A percentile compares a stretch with the other conserved stretches of the same genome.
phyloP scores from a whole-genome alignment of 2,888 invertebrate species.

The Campaea margaritaria region DNA sequence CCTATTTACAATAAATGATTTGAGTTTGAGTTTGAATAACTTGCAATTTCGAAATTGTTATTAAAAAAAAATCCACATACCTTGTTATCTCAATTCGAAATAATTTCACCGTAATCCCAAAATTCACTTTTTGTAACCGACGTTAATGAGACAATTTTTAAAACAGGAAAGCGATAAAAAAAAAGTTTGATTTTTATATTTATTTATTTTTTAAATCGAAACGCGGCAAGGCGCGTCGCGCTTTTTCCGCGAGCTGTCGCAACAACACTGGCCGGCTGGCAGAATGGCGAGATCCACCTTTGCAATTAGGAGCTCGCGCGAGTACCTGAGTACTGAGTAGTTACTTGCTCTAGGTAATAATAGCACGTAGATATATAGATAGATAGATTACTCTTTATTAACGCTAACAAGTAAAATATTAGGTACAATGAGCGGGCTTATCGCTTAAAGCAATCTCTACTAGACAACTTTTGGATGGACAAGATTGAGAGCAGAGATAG shows the following conservation, averaged over 20 bases:
- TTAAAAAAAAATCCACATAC: not conserved
- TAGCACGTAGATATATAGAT: no score
- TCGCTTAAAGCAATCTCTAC: no score
- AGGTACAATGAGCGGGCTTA: no score
- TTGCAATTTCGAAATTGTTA: not conserved
- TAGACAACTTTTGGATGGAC: no score
- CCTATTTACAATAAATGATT: no score
- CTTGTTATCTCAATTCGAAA: not conserved
- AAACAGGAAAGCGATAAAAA: no score
- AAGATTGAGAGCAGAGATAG: no score
- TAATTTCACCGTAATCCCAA: conserved; percentile 6
- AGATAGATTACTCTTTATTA: no score
- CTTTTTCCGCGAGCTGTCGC: conserved; percentile 19
- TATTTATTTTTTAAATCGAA: conserved; percentile 1
- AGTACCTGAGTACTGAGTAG: not conserved
- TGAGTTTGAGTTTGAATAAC: not conserved
- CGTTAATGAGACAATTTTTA: not conserved
- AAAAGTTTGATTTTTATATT: not conserved
- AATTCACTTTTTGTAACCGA: not conserved
- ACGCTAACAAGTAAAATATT: no score
- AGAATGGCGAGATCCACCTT: conserved; percentile 1
- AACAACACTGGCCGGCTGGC: conserved; percentile 22
- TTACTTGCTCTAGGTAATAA: no score
- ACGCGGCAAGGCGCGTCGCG: not conserved
- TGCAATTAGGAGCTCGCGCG: conserved; percentile 2